Conservation (phyloP, 2,113 vertebrate genomes). For the Peucedramus taeniatus region DNA sequence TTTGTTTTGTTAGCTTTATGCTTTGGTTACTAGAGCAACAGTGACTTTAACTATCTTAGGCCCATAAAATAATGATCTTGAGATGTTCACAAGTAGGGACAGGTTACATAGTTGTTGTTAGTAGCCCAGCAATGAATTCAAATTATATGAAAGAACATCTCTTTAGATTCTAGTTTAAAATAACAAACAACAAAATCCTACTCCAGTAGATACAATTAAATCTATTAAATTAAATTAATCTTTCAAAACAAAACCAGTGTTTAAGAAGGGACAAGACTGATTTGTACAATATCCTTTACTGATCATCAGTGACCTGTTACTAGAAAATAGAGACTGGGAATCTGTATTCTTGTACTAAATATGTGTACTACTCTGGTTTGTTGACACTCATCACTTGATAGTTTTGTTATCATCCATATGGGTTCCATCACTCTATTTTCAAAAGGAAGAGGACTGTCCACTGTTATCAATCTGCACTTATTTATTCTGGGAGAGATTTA, state of each 20-base stretch:
- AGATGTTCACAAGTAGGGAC: background rate
- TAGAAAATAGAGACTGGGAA: background rate
- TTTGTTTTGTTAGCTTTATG: background rate
- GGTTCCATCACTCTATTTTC: background rate
- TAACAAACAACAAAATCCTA: background rate
- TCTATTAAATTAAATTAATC: background rate
- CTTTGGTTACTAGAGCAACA: background rate
- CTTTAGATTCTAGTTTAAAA: background rate
- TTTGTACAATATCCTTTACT: background rate
- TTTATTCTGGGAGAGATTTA: slow-evolving; percentile 7
- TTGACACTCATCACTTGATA: background rate
- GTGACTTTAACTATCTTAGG: background rate
- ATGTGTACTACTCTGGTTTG: background rate
- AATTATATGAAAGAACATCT: background rate
- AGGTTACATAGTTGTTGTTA: background rate
- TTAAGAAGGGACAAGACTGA: background rate
- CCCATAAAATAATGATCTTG: background rate
- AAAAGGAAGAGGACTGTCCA: background rate
- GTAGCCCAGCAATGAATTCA: background rate
- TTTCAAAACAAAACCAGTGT: background rate
- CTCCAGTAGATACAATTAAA: background rate
- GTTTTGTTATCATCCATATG: background rate
- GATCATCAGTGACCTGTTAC: background rate
- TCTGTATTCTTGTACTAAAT: background rate
- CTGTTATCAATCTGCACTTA: background rate